A percentile compares a stretch with the other conserved stretches of the same genome.
Conservation (phyloP, 2,888 invertebrate genomes). For the Tricholauxania praeusta region DNA sequence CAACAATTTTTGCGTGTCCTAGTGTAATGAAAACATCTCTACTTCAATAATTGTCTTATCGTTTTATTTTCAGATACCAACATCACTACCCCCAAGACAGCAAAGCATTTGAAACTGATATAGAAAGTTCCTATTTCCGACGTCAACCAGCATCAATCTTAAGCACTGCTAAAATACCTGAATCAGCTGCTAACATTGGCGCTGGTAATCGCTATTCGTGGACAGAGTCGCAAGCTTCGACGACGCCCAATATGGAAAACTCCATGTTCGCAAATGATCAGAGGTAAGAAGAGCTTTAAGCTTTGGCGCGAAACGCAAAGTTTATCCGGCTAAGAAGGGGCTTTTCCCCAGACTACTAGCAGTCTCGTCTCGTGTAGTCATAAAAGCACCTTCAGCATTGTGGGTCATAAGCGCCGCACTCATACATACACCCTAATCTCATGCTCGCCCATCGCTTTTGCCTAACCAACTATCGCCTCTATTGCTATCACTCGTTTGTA, state of each 20-base stretch:
- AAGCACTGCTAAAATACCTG: slow-evolving; percentile 69
- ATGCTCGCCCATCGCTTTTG: background rate
- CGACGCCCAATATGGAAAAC: slow-evolving; percentile 54
- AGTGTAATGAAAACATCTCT: too few relatives aligned
- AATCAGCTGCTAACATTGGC: slow-evolving; percentile 27
- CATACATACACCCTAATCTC: too few relatives aligned
- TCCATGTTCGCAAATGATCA: slow-evolving; percentile 53
- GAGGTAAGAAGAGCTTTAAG: slow-evolving; percentile 54
- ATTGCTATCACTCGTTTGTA: slow-evolving; percentile 18
- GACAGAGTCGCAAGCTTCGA: slow-evolving; percentile 42
- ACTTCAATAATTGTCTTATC: background rate
- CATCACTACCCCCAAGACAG: slow-evolving; percentile 55
- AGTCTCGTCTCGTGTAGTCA: background rate
- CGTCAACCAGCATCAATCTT: slow-evolving; percentile 82
- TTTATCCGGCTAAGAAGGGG: slow-evolving; percentile 2
- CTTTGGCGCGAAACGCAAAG: background rate
- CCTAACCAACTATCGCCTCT: slow-evolving; percentile 10
- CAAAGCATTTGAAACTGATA: slow-evolving; percentile 73
- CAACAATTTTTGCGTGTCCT: background rate
- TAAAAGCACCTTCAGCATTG: slow-evolving; percentile 17
- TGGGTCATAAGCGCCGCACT: background rate
- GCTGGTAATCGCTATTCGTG: slow-evolving; percentile 41
- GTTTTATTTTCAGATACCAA: slow-evolving; percentile 52
- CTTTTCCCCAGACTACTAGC: slow-evolving; percentile 7
- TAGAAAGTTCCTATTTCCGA: slow-evolving; percentile 85